Evolutionary conservation across 2,888 invertebrate genomes (phyloP).

Genomic region (Pristionchus fissidentatus): DNA sequence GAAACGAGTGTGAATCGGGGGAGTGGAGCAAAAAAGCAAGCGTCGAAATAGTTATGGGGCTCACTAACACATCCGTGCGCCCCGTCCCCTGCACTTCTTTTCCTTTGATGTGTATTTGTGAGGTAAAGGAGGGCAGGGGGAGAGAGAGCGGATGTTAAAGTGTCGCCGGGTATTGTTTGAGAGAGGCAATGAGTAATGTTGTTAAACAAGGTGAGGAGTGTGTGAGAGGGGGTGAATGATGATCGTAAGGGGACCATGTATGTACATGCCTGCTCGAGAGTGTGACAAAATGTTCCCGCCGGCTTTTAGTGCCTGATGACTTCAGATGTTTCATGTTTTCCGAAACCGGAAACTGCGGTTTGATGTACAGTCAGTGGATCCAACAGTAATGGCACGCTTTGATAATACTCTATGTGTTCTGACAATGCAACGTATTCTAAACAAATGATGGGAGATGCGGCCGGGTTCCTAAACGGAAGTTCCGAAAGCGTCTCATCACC

Average conservation of each 20-base stretch:
- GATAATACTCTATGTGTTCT: no score
- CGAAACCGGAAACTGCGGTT: no score
- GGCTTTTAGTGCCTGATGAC: no score
- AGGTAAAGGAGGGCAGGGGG: slow-evolving; percentile 5
- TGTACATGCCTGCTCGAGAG: slow-evolving; percentile 23
- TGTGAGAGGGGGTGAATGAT: no score
- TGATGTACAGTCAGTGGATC: no score
- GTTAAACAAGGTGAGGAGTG: slow-evolving; percentile 40
- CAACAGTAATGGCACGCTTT: no score
- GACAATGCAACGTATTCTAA: no score
- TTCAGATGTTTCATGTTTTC: no score
- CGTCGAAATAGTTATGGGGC: background rate
- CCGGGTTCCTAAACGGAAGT: background rate
- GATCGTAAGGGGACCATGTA: slow-evolving; percentile 35
- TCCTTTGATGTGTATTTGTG: slow-evolving; percentile 45
- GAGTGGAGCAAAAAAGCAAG: background rate
- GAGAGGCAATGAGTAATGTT: slow-evolving; percentile 41
- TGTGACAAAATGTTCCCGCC: background rate
- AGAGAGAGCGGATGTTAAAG: slow-evolving; percentile 40
- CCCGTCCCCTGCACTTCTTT: slow-evolving; percentile 6
- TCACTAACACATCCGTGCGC: slow-evolving; percentile 35
- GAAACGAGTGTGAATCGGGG: slow-evolving; percentile 15
- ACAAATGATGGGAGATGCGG: no score
- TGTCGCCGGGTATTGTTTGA: slow-evolving; percentile 46
- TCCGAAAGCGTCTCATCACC: background rate